Percentiles rank a stretch among this genome's conserved stretches.
phyloP scores from a whole-genome alignment of 2,113 vertebrate species.

The Globicephala melas region DNA sequence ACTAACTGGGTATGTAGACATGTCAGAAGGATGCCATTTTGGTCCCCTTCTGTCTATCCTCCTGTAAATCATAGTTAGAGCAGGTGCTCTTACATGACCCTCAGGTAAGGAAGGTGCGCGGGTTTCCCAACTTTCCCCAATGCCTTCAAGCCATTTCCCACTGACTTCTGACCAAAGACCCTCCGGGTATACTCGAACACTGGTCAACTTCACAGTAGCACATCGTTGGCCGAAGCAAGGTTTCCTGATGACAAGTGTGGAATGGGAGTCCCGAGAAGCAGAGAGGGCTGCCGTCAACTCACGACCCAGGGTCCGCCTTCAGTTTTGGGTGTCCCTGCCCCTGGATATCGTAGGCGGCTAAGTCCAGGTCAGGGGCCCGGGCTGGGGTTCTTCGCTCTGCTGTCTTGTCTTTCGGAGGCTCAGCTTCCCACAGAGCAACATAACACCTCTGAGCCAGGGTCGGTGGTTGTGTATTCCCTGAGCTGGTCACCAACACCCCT shows the following conservation, averaged over 20 bases:
- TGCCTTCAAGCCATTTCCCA: not conserved
- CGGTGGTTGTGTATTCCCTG: not conserved
- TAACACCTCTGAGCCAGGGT: not conserved
- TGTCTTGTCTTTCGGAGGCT: not conserved
- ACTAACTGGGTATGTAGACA: not conserved
- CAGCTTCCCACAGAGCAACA: not conserved
- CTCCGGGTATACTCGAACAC: not conserved
- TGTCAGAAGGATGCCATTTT: not conserved
- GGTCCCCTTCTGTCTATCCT: not conserved
- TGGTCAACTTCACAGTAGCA: not conserved
- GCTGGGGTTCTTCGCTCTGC: not conserved
- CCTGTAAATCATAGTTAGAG: not conserved
- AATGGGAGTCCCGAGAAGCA: not conserved
- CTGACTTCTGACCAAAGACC: not conserved
- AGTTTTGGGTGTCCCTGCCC: rapidly evolving
- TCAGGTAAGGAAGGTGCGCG: not conserved
- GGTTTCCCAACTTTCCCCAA: not conserved
- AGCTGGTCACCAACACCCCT: not conserved
- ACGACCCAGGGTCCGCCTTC: not conserved
- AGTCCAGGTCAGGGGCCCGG: not conserved
- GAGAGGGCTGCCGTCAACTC: not conserved
- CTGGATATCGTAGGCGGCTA: rapidly evolving
- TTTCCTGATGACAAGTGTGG: not conserved
- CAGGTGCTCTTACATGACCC: not conserved
- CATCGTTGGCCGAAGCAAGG: not conserved